Evolutionary conservation across 2,113 vertebrate species (phyloP).

Genomic region (Gambusia holbrooki): DNA sequence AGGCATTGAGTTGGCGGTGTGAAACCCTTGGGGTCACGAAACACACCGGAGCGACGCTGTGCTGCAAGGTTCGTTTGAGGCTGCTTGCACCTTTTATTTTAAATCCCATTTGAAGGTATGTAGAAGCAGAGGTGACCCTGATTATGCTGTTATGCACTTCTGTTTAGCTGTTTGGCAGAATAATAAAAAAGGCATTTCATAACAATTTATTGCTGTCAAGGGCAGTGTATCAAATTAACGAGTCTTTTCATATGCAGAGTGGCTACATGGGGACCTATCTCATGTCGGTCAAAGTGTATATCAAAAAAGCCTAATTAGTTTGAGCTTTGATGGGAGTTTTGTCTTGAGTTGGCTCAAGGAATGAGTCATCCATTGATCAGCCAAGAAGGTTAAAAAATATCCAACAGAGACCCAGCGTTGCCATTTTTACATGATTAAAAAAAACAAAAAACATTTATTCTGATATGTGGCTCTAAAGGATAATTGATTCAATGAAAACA

Average conservation of each 20-base stretch:
- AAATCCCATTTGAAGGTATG: conserved; percentile 6
- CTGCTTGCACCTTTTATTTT: background rate
- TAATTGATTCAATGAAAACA: too few relatives aligned
- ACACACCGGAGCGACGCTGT: too few relatives aligned
- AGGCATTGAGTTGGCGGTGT: too few relatives aligned
- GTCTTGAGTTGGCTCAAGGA: conserved; percentile 3
- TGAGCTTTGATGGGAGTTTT: conserved; percentile 14
- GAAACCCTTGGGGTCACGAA: too few relatives aligned
- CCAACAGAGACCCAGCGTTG: conserved; percentile 11
- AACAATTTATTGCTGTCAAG: conserved; percentile 27
- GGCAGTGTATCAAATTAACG: conserved; percentile 50
- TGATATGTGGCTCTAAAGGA: too few relatives aligned
- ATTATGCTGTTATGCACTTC: background rate
- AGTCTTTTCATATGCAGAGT: conserved; percentile 14
- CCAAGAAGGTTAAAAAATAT: conserved; percentile 10
- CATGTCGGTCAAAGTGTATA: conserved; percentile 11
- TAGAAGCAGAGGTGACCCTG: conserved; percentile 2
- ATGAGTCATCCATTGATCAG: conserved; percentile 40
- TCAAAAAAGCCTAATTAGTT: conserved; percentile 26
- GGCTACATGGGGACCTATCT: conserved; percentile 6
- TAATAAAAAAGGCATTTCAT: conserved; percentile 53
- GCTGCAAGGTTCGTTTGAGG: too few relatives aligned
- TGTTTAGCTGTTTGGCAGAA: conserved; percentile 10
- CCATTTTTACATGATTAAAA: conserved; percentile 1
- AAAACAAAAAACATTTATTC: background rate